These are phyloP conservation scores for Urocyon cinereoargenteus DNA, from an alignment of 2,797 vertebrate genomes.

Conservation along the genomic window DNA sequence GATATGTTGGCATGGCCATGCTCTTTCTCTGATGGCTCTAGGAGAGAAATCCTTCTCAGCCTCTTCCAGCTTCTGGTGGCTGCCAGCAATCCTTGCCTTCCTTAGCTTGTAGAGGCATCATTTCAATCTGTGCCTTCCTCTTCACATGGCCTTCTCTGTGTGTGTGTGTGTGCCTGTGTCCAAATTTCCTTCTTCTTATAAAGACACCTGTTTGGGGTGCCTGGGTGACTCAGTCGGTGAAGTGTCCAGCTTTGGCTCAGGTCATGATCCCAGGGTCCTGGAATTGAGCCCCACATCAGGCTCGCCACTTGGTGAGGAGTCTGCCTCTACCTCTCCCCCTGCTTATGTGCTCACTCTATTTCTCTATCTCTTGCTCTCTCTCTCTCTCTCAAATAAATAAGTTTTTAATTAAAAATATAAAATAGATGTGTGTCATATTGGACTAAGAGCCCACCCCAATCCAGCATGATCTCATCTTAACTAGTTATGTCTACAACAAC, in stretches of 20 bases:
- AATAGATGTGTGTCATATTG: background rate
- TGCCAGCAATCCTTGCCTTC: background rate
- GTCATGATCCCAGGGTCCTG: background rate
- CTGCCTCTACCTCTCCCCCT: background rate
- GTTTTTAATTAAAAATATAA: background rate
- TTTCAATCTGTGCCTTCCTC: background rate
- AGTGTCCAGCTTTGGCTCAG: background rate
- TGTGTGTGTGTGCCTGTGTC: background rate
- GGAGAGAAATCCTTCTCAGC: background rate
- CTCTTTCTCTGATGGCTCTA: background rate
- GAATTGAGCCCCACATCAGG: background rate
- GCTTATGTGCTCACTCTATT: background rate
- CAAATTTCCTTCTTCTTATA: background rate
- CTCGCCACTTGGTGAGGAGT: background rate
- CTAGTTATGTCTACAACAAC: background rate
- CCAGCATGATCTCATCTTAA: background rate
- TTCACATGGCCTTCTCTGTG: background rate
- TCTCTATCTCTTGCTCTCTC: too few species aligned
- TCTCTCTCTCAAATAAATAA: background rate
- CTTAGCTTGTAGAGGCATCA: background rate
- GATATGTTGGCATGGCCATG: background rate
- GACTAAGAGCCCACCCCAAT: background rate
- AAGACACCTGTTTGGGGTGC: background rate
- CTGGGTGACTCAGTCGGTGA: background rate
- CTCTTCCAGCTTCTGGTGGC: background rate